phyloP scores from a whole-genome alignment of 1,140 invertebrate genomes.

The Linepithema humile region DNA sequence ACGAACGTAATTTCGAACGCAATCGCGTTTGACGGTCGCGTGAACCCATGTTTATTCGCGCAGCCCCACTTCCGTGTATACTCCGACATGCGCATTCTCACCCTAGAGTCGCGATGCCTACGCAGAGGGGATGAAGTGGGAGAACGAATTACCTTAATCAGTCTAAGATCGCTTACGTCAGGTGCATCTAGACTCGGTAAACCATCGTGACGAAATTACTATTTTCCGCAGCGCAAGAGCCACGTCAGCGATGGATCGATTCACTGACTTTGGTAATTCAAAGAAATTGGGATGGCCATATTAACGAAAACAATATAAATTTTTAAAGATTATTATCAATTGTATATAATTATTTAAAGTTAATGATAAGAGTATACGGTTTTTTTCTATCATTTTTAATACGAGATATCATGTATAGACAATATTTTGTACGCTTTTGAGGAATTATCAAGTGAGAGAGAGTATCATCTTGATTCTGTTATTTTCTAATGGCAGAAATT shows the following conservation, averaged over 20 bases:
- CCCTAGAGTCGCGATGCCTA: neutral
- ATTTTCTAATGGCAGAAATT: no score
- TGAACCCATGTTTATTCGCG: conserved; percentile 4
- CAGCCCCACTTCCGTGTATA: neutral
- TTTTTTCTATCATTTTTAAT: neutral
- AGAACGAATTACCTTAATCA: conserved; percentile 54
- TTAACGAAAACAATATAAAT: neutral
- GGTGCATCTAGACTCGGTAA: conserved; percentile 31
- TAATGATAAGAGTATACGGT: neutral
- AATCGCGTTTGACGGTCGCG: neutral
- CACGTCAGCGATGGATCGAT: conserved; percentile 5
- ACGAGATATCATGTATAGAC: no score
- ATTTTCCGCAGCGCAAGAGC: neutral
- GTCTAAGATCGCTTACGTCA: conserved; percentile 47
- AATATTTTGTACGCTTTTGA: no score
- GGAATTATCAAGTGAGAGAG: no score
- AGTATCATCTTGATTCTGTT: no score
- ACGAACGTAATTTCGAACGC: neutral
- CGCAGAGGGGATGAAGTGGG: conserved; percentile 28
- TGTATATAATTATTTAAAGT: neutral
- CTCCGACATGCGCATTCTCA: conserved; percentile 33
- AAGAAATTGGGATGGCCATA: neutral
- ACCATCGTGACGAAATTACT: conserved; percentile 20
- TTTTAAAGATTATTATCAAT: conserved; percentile 11
- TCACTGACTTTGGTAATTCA: conserved; percentile 13